Evolutionary conservation across 2,888 invertebrate genomes (phyloP), one percentile per base, ranked within the genome.

Genomic region (Dusona sp.): DNA sequence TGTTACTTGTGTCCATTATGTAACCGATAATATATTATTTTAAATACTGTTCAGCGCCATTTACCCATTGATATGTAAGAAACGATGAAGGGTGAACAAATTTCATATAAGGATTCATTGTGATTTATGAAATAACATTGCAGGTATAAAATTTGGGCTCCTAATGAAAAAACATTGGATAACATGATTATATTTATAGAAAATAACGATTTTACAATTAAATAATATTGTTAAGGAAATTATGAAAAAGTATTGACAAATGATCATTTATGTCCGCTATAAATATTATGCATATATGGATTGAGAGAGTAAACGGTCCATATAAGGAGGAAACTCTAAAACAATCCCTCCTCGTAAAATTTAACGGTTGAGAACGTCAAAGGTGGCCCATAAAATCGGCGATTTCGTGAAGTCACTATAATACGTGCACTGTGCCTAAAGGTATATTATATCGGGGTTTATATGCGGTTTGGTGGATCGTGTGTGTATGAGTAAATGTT

Each of bases 371-470:
- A 74, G 81, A 93, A 93, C 93, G 91, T 93, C 93, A 93, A 93
- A 92, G 93, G 92, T 93, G 91, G 91, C 90, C 91, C 92, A 93
- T 94, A 94, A 94, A 94, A 93, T 94, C 91, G 92, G 92, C 90
- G 92, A 93, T 93, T 91, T 91, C 90, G 91, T 88, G 90, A 90
- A 89, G 90, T 89, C 88, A 86, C 90, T 88, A 84, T 87, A 88
- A 88, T 87, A 84, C 84, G n/a, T 67, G 67, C 85, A 68, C 81
- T 65, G 51, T 77, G 70, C 68, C 57, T 38, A 57, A 29, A 45
- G 42, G 54, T 85, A 73, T 74, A 67, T 85, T 79, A 57, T 78
- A 82, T 68, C 42, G 48, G 11, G 54, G 61, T 80, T 51, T 73
- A 81, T 74, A 61, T 61, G 73, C 67, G 29, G 57, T 74, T 79